Evolutionary conservation across 2,888 invertebrate species (phyloP), one percentile per base, ranked within the genome.

Genomic region (Pardosa pseudoannulata): DNA sequence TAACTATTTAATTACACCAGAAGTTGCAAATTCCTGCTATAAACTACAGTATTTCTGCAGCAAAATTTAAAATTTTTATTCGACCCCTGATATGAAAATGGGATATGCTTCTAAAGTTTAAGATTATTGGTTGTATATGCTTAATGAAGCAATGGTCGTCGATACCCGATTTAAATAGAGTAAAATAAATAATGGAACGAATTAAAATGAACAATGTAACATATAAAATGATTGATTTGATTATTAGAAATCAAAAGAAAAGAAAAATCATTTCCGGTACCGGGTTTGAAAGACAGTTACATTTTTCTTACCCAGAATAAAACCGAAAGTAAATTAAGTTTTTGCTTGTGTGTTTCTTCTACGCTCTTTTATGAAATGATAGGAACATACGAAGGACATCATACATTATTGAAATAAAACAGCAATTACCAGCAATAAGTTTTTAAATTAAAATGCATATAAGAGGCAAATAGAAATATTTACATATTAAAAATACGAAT

Each of bases 201-300:
- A 79, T 64, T 64, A 39, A 32, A 46, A 32, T 72, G 65, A 72
- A 72, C 29, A 36, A 41, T 32, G 72, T 28, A 64, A 19, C 27
- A 28, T 19, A 72, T 65, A 79, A 65, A 72, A 65, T 72, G 31
- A 72, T 39, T 79, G 29, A 64, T 72, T 72, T 65, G 39, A 65
- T 79, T 62, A 79, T 72, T 65, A 23, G 65, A 72, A 79, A 72
- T 72, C 79, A 79, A 72, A 79, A 64, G 23, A 46, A 79, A 79
- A 79, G 39, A 65, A n/a, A 11, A 62, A 62, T 23, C 23, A 62
- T 62, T 62, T 62, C 62, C 62, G n/a, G 62, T 23, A 62, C n/a
- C 19, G 29, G 28, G 70, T 64, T 56, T 71, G 62, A 46, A 64
- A 62, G 41, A 32, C 29, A 67, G 67, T 31, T 28, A 79, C 64